Percentiles rank a stretch among this genome's conserved stretches.
Evolutionary conservation across 2,797 vertebrate species (phyloP).

Genomic region (Nannoperca australis): DNA sequence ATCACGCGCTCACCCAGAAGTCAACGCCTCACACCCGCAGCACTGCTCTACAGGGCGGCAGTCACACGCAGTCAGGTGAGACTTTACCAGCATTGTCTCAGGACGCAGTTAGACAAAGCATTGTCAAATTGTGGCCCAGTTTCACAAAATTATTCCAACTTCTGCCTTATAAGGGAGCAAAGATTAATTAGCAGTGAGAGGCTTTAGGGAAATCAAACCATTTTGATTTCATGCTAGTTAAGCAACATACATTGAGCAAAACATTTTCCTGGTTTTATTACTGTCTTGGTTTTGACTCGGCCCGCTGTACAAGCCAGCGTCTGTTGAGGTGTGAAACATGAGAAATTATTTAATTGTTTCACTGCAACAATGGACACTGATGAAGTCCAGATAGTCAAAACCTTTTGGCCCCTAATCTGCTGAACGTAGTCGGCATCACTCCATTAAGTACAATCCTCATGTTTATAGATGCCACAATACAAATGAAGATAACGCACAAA

Average conservation of each 20-base stretch:
- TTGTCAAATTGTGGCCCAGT: not conserved
- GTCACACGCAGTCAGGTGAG: slow-evolving; percentile 95
- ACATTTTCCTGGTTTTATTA: not conserved
- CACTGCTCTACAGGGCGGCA: slow-evolving; percentile 93
- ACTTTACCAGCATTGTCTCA: not conserved
- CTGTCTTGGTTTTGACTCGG: not conserved
- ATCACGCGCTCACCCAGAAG: slow-evolving; percentile 85
- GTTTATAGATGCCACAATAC: not conserved
- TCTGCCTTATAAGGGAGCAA: not conserved
- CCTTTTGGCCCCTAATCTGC: not conserved
- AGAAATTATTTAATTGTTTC: not conserved
- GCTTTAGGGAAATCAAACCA: slow-evolving; percentile 2
- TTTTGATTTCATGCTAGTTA: not conserved
- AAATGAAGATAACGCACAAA: slow-evolving; percentile 1
- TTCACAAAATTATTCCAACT: slow-evolving; percentile 6
- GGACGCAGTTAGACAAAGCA: not conserved
- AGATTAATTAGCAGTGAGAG: slow-evolving; percentile 10
- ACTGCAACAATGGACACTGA: not conserved
- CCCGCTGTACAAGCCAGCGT: not conserved
- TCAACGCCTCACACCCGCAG: slow-evolving; percentile 92
- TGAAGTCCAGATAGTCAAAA: not conserved
- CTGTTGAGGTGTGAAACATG: not conserved
- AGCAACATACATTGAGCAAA: not conserved
- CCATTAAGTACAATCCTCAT: not conserved
- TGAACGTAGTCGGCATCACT: not conserved